Conservation (phyloP, 2,113 vertebrate genomes). For the Piliocolobus tephrosceles region DNA sequence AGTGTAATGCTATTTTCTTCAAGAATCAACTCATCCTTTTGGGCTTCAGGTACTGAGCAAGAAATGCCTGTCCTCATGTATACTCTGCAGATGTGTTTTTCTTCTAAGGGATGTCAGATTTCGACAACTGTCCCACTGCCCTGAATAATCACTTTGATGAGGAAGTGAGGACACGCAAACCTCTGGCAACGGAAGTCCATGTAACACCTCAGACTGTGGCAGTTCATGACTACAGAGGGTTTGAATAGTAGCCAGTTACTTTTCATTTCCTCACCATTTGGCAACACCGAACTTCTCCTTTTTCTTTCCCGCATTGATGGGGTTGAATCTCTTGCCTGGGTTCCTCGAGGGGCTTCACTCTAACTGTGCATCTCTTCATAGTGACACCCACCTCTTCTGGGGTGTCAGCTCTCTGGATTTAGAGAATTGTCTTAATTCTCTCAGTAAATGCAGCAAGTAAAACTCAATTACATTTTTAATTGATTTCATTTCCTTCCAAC, state of each 20-base stretch:
- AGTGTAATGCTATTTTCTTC: not conserved
- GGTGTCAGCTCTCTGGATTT: not conserved
- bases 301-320: too few species aligned
- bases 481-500: not conserved
- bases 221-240: accelerated
- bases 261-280: not conserved
- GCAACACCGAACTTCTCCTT: not conserved
- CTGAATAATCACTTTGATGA: not conserved
- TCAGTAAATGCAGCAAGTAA: not conserved
- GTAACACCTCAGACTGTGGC: not conserved
- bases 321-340: not conserved
- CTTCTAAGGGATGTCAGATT: not conserved
- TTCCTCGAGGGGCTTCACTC: too few species aligned
- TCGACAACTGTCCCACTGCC: not conserved
- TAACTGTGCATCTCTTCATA: not conserved
- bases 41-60: not conserved
- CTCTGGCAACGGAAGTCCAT: not conserved
- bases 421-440: not conserved
- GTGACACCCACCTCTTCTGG: not conserved
- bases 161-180: not conserved
- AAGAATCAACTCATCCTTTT: not conserved
- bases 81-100: not conserved
- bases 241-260: not conserved
- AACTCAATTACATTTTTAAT: not conserved
- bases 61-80: not conserved